Evolutionary conservation across 2,888 invertebrate genomes (phyloP).

Genomic region (Diplazon laetatorius): DNA sequence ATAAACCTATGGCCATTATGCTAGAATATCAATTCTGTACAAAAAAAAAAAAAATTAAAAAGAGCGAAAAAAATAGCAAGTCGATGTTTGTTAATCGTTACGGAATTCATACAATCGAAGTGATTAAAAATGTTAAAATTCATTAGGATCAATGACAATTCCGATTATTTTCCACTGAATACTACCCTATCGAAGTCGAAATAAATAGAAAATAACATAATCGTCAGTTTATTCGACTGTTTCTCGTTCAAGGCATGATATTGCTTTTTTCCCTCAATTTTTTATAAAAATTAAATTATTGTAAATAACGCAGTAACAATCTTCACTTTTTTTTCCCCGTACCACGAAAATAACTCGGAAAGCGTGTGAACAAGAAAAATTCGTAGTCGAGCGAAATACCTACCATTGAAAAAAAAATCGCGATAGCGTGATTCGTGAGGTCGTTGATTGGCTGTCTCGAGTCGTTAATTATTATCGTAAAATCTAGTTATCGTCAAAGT

Average conservation of each 20-base stretch:
- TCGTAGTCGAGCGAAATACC: slow-evolving; percentile 52
- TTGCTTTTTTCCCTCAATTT: neutral
- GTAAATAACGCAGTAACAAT: slow-evolving; percentile 19
- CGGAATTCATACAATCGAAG: too few species aligned
- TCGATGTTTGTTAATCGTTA: neutral
- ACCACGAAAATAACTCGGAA: too few species aligned
- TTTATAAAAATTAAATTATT: neutral
- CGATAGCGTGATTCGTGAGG: slow-evolving; percentile 7
- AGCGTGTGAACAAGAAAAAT: slow-evolving; percentile 27
- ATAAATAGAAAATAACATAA: neutral
- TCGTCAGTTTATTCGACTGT: neutral
- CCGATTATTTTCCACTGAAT: too few species aligned
- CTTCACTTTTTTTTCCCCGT: neutral
- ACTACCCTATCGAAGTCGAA: too few species aligned
- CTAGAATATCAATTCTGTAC: slow-evolving; percentile 27
- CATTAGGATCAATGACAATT: too few species aligned
- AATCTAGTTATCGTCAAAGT: too few species aligned
- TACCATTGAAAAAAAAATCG: slow-evolving; percentile 31
- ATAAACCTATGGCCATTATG: neutral
- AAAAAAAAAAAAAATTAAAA: slow-evolving; percentile 1
- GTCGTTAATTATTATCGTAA: too few species aligned
- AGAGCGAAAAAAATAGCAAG: neutral
- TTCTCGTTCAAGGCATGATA: neutral
- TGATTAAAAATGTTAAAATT: too few species aligned
- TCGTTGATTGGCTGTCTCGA: too few species aligned